Conservation (phyloP, 1,140 invertebrate genomes). For the Tachypleus tridentatus region DNA sequence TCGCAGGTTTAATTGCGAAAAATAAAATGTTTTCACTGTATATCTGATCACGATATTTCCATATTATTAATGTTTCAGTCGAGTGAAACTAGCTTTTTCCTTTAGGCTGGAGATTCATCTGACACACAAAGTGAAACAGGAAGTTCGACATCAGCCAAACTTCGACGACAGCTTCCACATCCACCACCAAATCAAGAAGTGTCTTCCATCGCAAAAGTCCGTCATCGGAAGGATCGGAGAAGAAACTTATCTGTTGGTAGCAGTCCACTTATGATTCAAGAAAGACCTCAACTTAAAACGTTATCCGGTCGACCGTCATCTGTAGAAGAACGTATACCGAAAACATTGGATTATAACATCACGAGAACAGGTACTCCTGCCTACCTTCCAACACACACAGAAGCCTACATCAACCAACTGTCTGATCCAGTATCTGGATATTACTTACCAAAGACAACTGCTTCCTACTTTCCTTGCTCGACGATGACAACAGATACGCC, state of each 20-base stretch:
- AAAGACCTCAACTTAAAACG: not conserved
- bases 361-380: not conserved
- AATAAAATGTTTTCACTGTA: too few relatives aligned
- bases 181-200: conserved; percentile 44
- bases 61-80: too few relatives aligned
- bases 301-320: too few relatives aligned
- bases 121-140: conserved; percentile 43
- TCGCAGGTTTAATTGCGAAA: too few relatives aligned
- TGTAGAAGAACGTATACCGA: too few relatives aligned
- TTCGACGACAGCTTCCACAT: conserved; percentile 43
- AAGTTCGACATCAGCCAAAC: conserved; percentile 41
- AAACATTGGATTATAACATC: not conserved
- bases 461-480: conserved; percentile 10
- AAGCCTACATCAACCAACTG: not conserved
- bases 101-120: conserved; percentile 35
- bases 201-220: conserved; percentile 34
- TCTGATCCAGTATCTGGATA: conserved; percentile 5
- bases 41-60: too few relatives aligned
- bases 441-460: conserved; percentile 3
- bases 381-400: not conserved
- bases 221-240: conserved; percentile 1
- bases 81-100: not conserved
- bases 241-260: not conserved
- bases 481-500: conserved; percentile 6
- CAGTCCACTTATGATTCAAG: not conserved